These are phyloP conservation scores for Watsonalla cultraria DNA, from an alignment of 2,888 invertebrate genomes.

Conservation along the genomic window DNA sequence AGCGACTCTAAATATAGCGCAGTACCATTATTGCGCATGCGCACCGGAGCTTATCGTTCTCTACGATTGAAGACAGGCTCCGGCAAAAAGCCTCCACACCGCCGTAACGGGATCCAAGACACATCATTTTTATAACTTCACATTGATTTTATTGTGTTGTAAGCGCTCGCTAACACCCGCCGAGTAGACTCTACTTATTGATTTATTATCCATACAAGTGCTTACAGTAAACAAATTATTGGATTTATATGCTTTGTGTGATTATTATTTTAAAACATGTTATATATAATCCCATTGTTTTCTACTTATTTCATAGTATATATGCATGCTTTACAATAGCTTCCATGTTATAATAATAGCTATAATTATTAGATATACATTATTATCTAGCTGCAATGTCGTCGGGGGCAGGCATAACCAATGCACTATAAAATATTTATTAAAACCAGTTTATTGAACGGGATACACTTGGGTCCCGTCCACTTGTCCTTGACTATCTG, in stretches of 20 bases:
- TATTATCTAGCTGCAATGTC: constrained; percentile 32
- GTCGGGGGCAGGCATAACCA: constrained; percentile 26
- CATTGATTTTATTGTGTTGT: constrained; percentile 22
- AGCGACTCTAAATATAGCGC: constrained; percentile 64
- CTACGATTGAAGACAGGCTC: constrained; percentile 58
- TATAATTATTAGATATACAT: constrained; percentile 10
- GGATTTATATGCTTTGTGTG: neutral
- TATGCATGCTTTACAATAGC: too few relatives aligned
- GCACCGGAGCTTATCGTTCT: constrained; percentile 68
- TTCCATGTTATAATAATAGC: too few relatives aligned
- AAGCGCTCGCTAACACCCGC: neutral
- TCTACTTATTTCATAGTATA: too few relatives aligned
- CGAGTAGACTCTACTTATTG: neutral
- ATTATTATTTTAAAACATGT: neutral
- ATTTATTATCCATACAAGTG: neutral
- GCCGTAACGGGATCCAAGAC: constrained; percentile 50
- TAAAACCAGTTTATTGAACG: constrained; percentile 63
- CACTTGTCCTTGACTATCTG: constrained; percentile 30
- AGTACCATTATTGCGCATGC: constrained; percentile 49
- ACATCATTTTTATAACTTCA: constrained; percentile 46
- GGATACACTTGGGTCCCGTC: constrained; percentile 43
- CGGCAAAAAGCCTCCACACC: constrained; percentile 57
- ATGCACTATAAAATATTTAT: constrained; percentile 58
- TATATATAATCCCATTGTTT: too few relatives aligned
- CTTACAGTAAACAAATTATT: neutral